Conservation (phyloP, 2,113 vertebrate genomes). For the Silurus meridionalis region DNA sequence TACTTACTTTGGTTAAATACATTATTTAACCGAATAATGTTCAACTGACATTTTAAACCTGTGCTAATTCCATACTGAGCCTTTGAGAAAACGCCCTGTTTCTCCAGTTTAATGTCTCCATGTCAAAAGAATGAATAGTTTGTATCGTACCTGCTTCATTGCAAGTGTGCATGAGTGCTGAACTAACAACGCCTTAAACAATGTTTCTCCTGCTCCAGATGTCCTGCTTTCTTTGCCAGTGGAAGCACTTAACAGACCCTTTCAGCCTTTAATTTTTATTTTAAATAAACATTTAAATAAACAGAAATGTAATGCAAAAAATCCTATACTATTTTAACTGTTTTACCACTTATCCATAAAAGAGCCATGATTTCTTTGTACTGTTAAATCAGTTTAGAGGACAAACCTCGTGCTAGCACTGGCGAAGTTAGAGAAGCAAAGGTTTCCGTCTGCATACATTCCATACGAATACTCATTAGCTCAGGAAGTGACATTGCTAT, state of each 20-base stretch:
- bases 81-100: neutral
- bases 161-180: neutral
- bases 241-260: neutral
- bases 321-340: neutral
- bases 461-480: neutral
- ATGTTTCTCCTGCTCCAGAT: constrained; percentile 22
- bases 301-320: neutral
- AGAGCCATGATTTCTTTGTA: neutral
- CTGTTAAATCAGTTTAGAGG: neutral
- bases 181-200: constrained; percentile 26
- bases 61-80: neutral
- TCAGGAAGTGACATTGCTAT: neutral
- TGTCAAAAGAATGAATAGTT: constrained; percentile 7
- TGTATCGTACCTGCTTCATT: constrained; percentile 46
- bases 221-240: constrained; percentile 2
- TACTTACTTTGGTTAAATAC: too few relatives aligned
- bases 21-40: neutral
- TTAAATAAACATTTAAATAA: neutral
- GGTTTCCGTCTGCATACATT: neutral
- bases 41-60: neutral
- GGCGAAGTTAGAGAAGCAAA: neutral
- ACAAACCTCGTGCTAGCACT: too few relatives aligned
- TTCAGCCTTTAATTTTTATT: neutral
- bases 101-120: neutral
- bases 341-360: neutral